Conservation (phyloP, 1,140 invertebrate genomes). For the Procambarus clarkii region DNA sequence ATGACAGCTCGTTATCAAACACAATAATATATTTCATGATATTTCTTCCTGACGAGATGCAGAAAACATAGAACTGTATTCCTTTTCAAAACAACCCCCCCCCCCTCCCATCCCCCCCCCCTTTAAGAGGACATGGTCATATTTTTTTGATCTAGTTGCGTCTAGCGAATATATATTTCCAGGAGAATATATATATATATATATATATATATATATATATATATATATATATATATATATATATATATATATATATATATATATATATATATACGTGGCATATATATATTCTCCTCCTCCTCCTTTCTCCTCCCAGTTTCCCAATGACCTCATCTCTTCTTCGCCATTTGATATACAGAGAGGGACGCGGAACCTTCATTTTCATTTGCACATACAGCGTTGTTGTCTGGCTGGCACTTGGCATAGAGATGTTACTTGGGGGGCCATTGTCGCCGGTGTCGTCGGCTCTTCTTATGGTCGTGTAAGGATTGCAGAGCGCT, state of each 20-base stretch:
- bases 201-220: no score
- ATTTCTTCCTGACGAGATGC: no score
- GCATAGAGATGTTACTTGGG: conserved; percentile 67
- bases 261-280: background rate
- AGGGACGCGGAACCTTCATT: conserved; percentile 42
- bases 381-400: conserved; percentile 59
- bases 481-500: conserved; percentile 42
- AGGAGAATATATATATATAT: background rate
- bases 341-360: conserved; percentile 51
- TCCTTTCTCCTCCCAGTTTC: background rate
- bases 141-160: background rate
- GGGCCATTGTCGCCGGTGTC: conserved; percentile 21
- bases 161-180: conserved; percentile 5
- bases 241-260: no score
- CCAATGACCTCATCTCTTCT: conserved; percentile 59
- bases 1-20: no score
- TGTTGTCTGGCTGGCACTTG: conserved; percentile 59
- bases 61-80: no score
- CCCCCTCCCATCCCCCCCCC: no score
- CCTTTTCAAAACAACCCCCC: no score
- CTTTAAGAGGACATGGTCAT: no score
- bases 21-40: no score
- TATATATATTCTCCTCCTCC: background rate
- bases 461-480: conserved; percentile 50
- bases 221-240: no score